These are phyloP conservation scores for Steromphala cineraria DNA, from an alignment of 2,888 invertebrate genomes.

Conservation along the genomic window DNA sequence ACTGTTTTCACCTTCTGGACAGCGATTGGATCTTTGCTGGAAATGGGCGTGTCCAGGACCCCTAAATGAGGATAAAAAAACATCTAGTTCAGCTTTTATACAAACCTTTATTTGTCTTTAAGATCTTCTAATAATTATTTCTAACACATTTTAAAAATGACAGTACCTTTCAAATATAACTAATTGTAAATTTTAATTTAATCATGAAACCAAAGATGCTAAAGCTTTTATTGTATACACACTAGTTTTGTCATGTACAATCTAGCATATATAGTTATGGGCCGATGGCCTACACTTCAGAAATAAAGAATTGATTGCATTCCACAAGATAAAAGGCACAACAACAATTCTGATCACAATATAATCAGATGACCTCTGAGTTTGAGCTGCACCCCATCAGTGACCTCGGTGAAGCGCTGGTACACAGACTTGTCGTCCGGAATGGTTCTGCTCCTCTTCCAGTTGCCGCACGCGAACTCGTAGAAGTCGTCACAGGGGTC, in stretches of 20 bases:
- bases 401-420: slow-evolving; percentile 6
- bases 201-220: no score
- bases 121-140: no score
- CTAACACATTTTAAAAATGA: no score
- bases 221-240: no score
- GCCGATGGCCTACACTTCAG: no score
- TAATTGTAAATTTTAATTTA: no score
- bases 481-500: slow-evolving; percentile 22
- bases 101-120: no score
- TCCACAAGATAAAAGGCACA: background rate
- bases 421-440: slow-evolving; percentile 21
- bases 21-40: slow-evolving; percentile 26
- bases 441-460: slow-evolving; percentile 13
- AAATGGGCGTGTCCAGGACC: background rate
- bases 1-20: slow-evolving; percentile 31
- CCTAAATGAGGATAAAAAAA: background rate
- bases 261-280: no score
- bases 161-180: no score
- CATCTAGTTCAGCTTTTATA: no score
- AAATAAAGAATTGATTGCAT: no score
- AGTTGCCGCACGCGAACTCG: slow-evolving; percentile 19
- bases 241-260: no score
- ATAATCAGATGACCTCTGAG: background rate
- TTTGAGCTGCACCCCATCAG: background rate
- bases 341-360: background rate